phyloP scores from a whole-genome alignment of 1,140 invertebrate species.

The Mya arenaria region DNA sequence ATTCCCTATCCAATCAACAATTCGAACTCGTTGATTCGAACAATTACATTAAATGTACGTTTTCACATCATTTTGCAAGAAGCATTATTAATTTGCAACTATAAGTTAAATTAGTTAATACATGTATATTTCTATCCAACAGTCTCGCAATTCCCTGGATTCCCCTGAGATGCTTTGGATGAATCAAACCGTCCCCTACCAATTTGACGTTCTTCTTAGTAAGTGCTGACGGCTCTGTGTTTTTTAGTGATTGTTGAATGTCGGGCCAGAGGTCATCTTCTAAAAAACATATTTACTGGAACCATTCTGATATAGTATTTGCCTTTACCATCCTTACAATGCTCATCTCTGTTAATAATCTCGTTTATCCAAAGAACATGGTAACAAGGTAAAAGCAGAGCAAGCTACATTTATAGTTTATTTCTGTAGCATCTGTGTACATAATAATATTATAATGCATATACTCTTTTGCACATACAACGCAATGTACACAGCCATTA shows the following conservation, averaged over 20 bases:
- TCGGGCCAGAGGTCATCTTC: background rate
- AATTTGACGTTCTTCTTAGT: background rate
- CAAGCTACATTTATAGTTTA: background rate
- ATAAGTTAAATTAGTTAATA: no score
- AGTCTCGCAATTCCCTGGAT: background rate
- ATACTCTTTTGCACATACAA: no score
- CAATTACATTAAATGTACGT: no score
- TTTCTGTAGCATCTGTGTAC: no score
- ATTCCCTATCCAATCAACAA: no score
- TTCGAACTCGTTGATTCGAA: no score
- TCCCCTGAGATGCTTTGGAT: background rate
- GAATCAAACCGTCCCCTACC: background rate
- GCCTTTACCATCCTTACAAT: background rate
- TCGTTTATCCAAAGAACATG: background rate
- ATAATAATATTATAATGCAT: no score
- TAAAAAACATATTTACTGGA: background rate
- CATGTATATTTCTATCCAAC: no score
- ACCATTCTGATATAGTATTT: background rate
- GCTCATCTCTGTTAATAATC: background rate
- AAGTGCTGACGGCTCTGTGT: background rate
- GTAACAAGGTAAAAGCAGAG: background rate
- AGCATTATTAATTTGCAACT: no score
- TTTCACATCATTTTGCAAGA: no score
- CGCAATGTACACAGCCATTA: no score
- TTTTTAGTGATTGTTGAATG: background rate